These are phyloP conservation scores for Phortica okadai DNA, from an alignment of 2,888 invertebrate genomes.

Conservation along the genomic window DNA sequence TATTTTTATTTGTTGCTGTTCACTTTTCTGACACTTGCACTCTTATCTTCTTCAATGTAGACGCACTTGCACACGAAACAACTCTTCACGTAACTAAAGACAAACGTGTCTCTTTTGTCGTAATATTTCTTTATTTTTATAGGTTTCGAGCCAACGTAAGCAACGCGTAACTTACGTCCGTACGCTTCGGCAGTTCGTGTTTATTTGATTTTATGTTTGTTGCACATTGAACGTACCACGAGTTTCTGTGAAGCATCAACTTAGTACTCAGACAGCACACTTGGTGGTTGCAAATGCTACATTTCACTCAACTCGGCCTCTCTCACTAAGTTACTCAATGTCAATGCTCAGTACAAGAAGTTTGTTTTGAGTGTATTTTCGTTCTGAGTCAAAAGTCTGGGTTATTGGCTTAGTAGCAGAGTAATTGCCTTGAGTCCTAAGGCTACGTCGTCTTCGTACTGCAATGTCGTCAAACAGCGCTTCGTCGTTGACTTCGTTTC, in stretches of 20 bases:
- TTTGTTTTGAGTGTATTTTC: background rate
- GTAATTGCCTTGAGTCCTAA: background rate
- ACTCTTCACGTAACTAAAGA: conserved; percentile 22
- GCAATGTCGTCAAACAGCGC: background rate
- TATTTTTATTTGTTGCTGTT: conserved; percentile 20
- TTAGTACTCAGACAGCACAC: no score
- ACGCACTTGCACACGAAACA: conserved; percentile 53
- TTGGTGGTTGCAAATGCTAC: conserved; percentile 18
- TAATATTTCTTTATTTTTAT: conserved; percentile 50
- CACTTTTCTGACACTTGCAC: conserved; percentile 16
- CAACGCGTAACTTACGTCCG: conserved; percentile 53
- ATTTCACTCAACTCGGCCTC: conserved; percentile 22
- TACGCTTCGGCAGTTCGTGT: conserved; percentile 57
- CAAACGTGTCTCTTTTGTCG: conserved; percentile 2
- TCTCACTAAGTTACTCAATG: conserved; percentile 16
- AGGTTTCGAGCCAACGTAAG: conserved; percentile 35
- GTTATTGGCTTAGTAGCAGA: background rate
- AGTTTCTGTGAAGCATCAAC: conserved; percentile 42
- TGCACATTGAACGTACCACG: conserved; percentile 43
- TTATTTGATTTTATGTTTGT: conserved; percentile 52
- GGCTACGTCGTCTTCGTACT: background rate
- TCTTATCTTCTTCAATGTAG: background rate
- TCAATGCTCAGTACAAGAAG: background rate
- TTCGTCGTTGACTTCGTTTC: conserved; percentile 18
- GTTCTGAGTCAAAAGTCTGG: conserved; percentile 1